phyloP scores from a whole-genome alignment of 2,888 invertebrate species.

The Drosophila conformis region DNA sequence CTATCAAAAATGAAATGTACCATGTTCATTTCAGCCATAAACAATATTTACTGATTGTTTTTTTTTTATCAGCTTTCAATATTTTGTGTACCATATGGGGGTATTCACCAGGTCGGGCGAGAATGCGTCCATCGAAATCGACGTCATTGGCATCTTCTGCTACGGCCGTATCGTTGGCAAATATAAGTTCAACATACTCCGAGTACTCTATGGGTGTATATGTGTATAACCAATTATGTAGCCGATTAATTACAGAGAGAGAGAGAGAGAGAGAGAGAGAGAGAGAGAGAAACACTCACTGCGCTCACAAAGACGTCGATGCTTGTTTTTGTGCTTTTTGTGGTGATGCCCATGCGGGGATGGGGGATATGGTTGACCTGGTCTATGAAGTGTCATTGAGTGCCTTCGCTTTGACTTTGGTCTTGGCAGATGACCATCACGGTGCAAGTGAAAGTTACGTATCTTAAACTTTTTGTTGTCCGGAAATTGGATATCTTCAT shows the following conservation, averaged over 20 bases:
- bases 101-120: conserved; percentile 82
- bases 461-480: conserved; percentile 37
- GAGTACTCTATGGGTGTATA: conserved; percentile 71
- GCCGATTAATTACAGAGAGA: neutral
- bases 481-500: conserved; percentile 59
- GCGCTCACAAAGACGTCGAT: conserved; percentile 70
- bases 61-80: conserved; percentile 10
- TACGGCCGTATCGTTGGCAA: conserved; percentile 73
- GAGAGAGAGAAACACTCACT: conserved; percentile 50
- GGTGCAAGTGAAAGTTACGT: conserved; percentile 32
- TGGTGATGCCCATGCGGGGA: conserved; percentile 38
- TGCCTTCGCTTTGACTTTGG: conserved; percentile 27
- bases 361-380: conserved; percentile 67
- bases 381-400: conserved; percentile 19
- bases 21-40: conserved; percentile 7
- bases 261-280: neutral
- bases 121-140: conserved; percentile 81
- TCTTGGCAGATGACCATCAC: conserved; percentile 26
- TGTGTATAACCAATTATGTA: neutral
- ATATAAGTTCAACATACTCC: conserved; percentile 81
- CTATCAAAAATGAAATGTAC: conserved; percentile 47
- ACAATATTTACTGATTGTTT: neutral
- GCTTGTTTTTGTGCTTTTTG: conserved; percentile 30
- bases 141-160: conserved; percentile 72
- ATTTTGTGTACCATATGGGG: conserved; percentile 82